Base-by-base conservation (phyloP, 2,113 vertebrate genomes). In the Callithrix jacchus region DNA sequence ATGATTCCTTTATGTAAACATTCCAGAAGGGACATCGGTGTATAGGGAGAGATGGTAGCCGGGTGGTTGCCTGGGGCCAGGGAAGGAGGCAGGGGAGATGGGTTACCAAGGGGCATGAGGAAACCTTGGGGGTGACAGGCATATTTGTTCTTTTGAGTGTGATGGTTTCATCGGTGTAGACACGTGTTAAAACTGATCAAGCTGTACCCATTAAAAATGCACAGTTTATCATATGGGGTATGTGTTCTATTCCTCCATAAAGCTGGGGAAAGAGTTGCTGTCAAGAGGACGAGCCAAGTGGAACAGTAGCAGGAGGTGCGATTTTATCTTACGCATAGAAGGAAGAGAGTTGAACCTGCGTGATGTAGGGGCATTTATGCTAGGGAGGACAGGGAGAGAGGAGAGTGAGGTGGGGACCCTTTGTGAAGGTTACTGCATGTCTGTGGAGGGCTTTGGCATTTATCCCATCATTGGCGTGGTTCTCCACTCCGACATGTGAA, bases 341-440 rank as follows among this genome's bases (percentile, higher is more conserved):
- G 21, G 25, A 64, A 80, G 35, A 40, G 25, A 5, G 0, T 13
- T n/a, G 20, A 64, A 58, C 30, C 81, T 66, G 32, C 20, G 0
- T 1, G 17, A 47, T 0, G 1, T 0, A 10, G 40, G 80, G 77
- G 16, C 2, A 20, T 3, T 1, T 7, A 14, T 18, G 77, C 37
- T 56, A 3, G 13, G 89, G 27, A 30, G 54, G 35, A 23, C 2
- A 9, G 61, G 17, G 42, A 52, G 37, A 20, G 4, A 3, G 92
- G 54, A 52, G 80, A 17, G 23, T 27, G 2, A 40, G 47, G 27
- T 27, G 40, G 56, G 35, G 11, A 42, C 71, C 61, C 30, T 27
- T 10, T 37, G n/a, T 73, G 83, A 83, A 70, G n/a, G 56, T 27
- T 18, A 13, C 49, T 12, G 2, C 13, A 0, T 27, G 40, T 85